Evolutionary conservation across 2,888 invertebrate genomes (phyloP).

Genomic region (Drosophila macrospina): DNA sequence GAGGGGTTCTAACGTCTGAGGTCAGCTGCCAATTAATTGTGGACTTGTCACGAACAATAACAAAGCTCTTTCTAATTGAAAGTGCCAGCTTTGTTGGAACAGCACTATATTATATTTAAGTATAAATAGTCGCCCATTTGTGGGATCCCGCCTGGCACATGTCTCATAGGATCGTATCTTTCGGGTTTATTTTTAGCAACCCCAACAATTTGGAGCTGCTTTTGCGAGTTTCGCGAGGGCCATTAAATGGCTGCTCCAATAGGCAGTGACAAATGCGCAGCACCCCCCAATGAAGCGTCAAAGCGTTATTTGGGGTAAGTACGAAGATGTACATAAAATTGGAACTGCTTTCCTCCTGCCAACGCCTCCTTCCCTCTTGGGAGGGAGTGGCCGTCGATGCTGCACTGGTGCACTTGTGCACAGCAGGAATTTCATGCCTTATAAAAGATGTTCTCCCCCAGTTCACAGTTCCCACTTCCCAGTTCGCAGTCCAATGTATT

Average conservation of each 20-base stretch:
- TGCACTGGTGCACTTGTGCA: slow-evolving; percentile 25
- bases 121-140: slow-evolving; percentile 20
- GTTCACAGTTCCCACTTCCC: neutral
- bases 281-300: slow-evolving; percentile 12
- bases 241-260: slow-evolving; percentile 5
- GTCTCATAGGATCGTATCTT: slow-evolving; percentile 6
- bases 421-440: slow-evolving; percentile 27
- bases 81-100: slow-evolving; percentile 10
- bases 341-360: neutral
- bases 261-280: slow-evolving; percentile 17
- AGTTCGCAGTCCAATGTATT: slow-evolving; percentile 5
- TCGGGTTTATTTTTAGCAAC: slow-evolving; percentile 18
- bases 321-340: slow-evolving; percentile 20
- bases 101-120: slow-evolving; percentile 15
- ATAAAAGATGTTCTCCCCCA: slow-evolving; percentile 12
- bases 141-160: neutral
- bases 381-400: neutral
- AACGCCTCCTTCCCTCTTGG: neutral
- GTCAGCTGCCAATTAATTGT: slow-evolving; percentile 47
- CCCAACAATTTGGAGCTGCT: slow-evolving; percentile 4
- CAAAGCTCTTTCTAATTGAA: slow-evolving; percentile 42
- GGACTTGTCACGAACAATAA: slow-evolving; percentile 43
- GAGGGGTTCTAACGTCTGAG: slow-evolving; percentile 18
- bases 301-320: slow-evolving; percentile 22
- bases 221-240: slow-evolving; percentile 11